Evolutionary conservation across 2,888 invertebrate genomes (phyloP), one percentile per base, ranked within the genome.

Genomic region (Phaonia tiefii): DNA sequence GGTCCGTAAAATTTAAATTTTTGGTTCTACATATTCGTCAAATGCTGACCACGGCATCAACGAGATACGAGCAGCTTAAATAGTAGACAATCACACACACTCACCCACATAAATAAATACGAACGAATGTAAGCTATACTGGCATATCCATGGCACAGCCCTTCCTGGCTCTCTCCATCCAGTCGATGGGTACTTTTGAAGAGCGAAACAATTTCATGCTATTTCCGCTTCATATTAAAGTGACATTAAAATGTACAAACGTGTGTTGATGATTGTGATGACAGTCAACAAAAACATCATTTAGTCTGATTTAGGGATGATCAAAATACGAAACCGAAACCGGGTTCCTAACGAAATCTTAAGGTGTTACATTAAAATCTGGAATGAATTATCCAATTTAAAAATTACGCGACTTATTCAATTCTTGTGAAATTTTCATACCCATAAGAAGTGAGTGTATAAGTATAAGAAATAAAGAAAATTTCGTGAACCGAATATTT

Each of bases 151-250:
- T n/a, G 25, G 10, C 51, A 65, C 37, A 65, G 73, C 17, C 11
- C 10, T 31, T 49, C 37, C 25, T 20, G 37, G 22, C 26, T 17
- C 3, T 65, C n/a, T n/a, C n/a, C n/a, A n/a, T n/a, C n/a, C n/a
- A n/a, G n/a, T n/a, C n/a, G n/a, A n/a, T 15, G 39, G 46, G 44
- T 46, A 11, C 13, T 70, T 67, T 80, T 67, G 54, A 80, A 69
- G 75, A 76, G 75, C 75, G 71, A 78, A 81, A 75, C 84, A 84
- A 81, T 83, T 84, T 83, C 79, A 84, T 78, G 84, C 78, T 78
- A 78, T 83, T 84, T 84, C 84, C 84, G 84, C 78, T 83, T 84
- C 84, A 76, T 82, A 84, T 84, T 84, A 83, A 84, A 84, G 77
- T 81, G 75, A 83, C 83, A 84, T 84, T 84, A 84, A 83, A 84